phyloP scores from a whole-genome alignment of 23 tunicate species.

The Botrylloides violaceus region DNA sequence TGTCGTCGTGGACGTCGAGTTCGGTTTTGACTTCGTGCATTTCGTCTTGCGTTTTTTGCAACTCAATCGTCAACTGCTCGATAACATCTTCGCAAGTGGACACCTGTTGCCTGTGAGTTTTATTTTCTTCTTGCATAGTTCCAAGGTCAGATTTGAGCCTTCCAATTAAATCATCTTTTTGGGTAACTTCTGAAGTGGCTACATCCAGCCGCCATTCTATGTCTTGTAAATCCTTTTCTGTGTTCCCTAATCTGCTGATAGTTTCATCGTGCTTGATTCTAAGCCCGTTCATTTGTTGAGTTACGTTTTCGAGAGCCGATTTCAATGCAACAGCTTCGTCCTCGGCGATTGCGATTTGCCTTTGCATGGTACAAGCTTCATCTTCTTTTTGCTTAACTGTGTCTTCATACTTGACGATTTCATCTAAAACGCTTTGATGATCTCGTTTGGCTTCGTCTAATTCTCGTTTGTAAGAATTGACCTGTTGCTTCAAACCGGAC shows the following conservation, averaged over 20 bases:
- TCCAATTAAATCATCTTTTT: slow-evolving; percentile 61
- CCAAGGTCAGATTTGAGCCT: slow-evolving; percentile 40
- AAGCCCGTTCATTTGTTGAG: slow-evolving; percentile 34
- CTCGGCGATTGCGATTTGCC: slow-evolving; percentile 35
- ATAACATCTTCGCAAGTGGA: slow-evolving; percentile 81
- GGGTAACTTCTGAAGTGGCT: slow-evolving; percentile 43
- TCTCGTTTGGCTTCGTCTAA: slow-evolving; percentile 43
- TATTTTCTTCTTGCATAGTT: slow-evolving; percentile 31
- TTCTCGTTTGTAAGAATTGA: slow-evolving; percentile 31
- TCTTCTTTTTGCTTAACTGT: slow-evolving; percentile 42
- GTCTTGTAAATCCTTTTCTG: slow-evolving; percentile 49
- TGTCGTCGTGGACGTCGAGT: slow-evolving; percentile 57
- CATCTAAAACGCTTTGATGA: slow-evolving; percentile 62
- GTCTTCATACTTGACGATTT: slow-evolving; percentile 74
- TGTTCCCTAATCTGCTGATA: slow-evolving; percentile 30
- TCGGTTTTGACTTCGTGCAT: slow-evolving; percentile 35
- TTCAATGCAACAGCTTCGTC: slow-evolving; percentile 46
- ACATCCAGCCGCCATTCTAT: slow-evolving; percentile 63
- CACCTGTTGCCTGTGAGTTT: slow-evolving; percentile 44
- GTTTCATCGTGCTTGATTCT: slow-evolving; percentile 50
- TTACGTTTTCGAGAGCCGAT: slow-evolving; percentile 34
- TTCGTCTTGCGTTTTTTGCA: slow-evolving; percentile 62
- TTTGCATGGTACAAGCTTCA: slow-evolving; percentile 37
- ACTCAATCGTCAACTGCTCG: slow-evolving; percentile 57
- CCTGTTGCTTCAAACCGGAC: slow-evolving; percentile 34